phyloP scores from a whole-genome alignment of 2,888 invertebrate species.

The Cheilosia urbana region DNA sequence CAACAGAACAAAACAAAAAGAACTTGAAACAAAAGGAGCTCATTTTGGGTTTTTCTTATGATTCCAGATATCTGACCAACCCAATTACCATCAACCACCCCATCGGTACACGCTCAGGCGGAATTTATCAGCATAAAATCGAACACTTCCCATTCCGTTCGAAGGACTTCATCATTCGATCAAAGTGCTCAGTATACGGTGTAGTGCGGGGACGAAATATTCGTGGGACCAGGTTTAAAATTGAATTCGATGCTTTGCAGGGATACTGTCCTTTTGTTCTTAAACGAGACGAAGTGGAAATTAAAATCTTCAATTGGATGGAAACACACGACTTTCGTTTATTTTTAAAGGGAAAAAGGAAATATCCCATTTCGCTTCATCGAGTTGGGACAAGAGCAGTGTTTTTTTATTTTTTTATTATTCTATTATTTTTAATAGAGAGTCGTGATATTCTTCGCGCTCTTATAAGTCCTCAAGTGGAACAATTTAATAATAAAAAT shows the following conservation, averaged over 20 bases:
- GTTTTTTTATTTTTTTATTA: slow-evolving; percentile 32
- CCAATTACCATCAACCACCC: slow-evolving; percentile 50
- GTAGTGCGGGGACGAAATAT: slow-evolving; percentile 14
- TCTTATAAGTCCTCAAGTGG: slow-evolving; percentile 66
- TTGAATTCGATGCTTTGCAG: slow-evolving; percentile 28
- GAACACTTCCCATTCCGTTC: slow-evolving; percentile 2
- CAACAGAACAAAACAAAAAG: slow-evolving; percentile 14
- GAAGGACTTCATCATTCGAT: slow-evolving; percentile 50
- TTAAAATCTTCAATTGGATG: slow-evolving; percentile 77
- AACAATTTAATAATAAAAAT: slow-evolving; percentile 75
- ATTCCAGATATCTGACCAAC: slow-evolving; percentile 69
- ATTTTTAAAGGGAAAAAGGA: slow-evolving; percentile 60
- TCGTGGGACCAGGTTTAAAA: slow-evolving; percentile 26
- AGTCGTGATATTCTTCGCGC: slow-evolving; percentile 49
- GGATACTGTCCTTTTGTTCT: slow-evolving; percentile 62
- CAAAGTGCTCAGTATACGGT: slow-evolving; percentile 36
- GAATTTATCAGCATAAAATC: slow-evolving; percentile 16
- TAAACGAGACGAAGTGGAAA: slow-evolving; percentile 76
- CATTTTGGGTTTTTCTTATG: slow-evolving; percentile 47
- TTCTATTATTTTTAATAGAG: slow-evolving; percentile 12
- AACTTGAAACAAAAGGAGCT: slow-evolving; percentile 34
- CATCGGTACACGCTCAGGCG: slow-evolving; percentile 15
- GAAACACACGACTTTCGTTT: slow-evolving; percentile 69
- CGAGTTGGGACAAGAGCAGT: slow-evolving; percentile 57
- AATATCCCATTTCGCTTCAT: slow-evolving; percentile 70